A percentile compares a stretch with the other conserved stretches of the same genome.
phyloP scores from a whole-genome alignment of 2,113 vertebrate species.

The Smithornis capensis region DNA sequence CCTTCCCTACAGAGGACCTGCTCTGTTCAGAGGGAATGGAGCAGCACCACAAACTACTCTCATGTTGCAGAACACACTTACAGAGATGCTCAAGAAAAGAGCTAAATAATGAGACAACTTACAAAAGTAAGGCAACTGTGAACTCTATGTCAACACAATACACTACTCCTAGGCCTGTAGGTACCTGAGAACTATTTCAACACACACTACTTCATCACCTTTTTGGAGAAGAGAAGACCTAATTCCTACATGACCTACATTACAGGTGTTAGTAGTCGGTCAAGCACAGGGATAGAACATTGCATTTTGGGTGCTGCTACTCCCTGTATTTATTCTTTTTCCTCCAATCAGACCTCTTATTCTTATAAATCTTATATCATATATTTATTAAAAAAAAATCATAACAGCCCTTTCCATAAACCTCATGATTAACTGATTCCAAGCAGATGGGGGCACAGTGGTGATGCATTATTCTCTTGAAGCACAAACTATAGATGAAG shows the following conservation, averaged over 20 bases:
- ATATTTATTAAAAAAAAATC: too few relatives aligned
- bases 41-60: neutral
- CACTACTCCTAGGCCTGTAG: neutral
- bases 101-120: neutral
- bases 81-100: neutral
- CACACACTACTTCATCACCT: neutral
- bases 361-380: too few relatives aligned
- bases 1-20: neutral
- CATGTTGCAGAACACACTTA: neutral
- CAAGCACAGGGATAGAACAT: neutral
- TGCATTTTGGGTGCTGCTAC: neutral
- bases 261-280: neutral
- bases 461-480: neutral
- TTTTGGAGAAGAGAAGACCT: neutral
- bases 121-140: neutral
- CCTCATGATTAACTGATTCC: neutral
- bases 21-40: neutral
- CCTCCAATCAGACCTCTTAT: neutral
- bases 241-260: neutral
- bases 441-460: neutral
- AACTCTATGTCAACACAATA: neutral
- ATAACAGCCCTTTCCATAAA: neutral
- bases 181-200: neutral
- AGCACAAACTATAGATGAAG: neutral
- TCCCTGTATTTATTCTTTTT: neutral